phyloP scores from a whole-genome alignment of 2,113 vertebrate genomes.

The Castor canadensis region DNA sequence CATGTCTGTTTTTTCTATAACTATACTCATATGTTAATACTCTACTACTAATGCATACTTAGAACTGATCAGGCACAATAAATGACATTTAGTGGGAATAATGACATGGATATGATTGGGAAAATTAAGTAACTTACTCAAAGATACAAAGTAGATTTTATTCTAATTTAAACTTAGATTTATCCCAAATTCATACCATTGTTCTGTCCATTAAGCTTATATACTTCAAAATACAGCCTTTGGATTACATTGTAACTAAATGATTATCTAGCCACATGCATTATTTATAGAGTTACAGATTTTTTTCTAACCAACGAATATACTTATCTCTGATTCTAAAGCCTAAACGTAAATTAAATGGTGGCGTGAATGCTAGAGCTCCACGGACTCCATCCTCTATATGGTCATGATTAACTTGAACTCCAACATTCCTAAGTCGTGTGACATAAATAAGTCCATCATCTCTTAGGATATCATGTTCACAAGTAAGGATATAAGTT shows the following conservation, averaged over 20 bases:
- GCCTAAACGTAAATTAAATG: slow-evolving; percentile 81
- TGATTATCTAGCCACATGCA: neutral
- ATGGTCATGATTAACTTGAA: slow-evolving; percentile 88
- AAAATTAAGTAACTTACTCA: neutral
- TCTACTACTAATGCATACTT: neutral
- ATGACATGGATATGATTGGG: neutral
- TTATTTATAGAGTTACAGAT: slow-evolving; percentile 89
- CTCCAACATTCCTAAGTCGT: slow-evolving; percentile 83
- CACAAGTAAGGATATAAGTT: slow-evolving; percentile 90
- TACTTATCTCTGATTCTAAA: slow-evolving; percentile 81
- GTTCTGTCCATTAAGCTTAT: neutral
- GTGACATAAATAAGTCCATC: slow-evolving; percentile 91
- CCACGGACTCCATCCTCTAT: slow-evolving; percentile 87
- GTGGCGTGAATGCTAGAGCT: slow-evolving; percentile 78
- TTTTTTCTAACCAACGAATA: slow-evolving; percentile 87
- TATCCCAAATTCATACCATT: neutral
- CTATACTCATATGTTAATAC: neutral
- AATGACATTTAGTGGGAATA: neutral
- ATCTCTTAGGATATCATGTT: slow-evolving; percentile 92
- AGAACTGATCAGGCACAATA: neutral
- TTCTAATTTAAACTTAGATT: neutral
- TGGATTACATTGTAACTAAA: neutral
- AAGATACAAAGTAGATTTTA: neutral
- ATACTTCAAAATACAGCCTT: neutral
- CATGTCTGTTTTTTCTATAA: neutral